Percentiles rank a stretch among this genome's conserved stretches.
These are phyloP conservation scores for Euthynnus affinis DNA, from an alignment of 2,797 vertebrate genomes.

Conservation along the genomic window DNA sequence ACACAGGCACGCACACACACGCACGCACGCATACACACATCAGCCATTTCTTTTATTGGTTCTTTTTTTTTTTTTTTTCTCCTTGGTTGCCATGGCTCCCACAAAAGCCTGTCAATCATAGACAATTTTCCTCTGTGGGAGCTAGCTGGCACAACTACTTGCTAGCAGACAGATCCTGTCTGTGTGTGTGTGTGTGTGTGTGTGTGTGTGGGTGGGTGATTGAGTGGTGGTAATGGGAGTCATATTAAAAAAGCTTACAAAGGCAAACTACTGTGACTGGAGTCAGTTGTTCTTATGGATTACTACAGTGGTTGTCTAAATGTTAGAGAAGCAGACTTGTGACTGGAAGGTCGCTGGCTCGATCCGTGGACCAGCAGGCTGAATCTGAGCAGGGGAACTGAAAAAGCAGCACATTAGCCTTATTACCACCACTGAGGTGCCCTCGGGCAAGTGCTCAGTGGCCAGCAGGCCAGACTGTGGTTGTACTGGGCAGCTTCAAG, in stretches of 20 bases:
- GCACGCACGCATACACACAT: slow-evolving; percentile 35
- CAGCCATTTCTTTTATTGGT: slow-evolving; percentile 43
- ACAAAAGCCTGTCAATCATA: slow-evolving; percentile 52
- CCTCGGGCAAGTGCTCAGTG: too few relatives aligned
- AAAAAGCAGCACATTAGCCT: too few relatives aligned
- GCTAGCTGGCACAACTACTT: slow-evolving; percentile 21
- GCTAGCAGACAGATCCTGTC: neutral
- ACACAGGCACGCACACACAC: slow-evolving; percentile 26
- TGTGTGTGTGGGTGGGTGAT: neutral
- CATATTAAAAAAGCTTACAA: slow-evolving; percentile 1
- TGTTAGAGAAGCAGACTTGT: too few relatives aligned
- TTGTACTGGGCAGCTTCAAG: too few relatives aligned
- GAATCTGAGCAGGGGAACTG: too few relatives aligned
- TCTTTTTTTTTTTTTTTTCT: slow-evolving; percentile 32
- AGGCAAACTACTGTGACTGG: neutral
- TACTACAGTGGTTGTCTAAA: neutral
- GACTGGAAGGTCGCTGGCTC: too few relatives aligned
- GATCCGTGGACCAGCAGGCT: too few relatives aligned
- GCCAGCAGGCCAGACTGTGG: too few relatives aligned
- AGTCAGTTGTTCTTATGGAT: neutral
- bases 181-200: neutral
- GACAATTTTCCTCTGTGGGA: slow-evolving; percentile 43
- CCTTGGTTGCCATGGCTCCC: slow-evolving; percentile 59
- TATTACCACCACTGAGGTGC: too few relatives aligned
- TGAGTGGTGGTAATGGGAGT: neutral